Base-by-base conservation (phyloP, 2,797 vertebrate species). In the Semaprochilodus insignis region DNA sequence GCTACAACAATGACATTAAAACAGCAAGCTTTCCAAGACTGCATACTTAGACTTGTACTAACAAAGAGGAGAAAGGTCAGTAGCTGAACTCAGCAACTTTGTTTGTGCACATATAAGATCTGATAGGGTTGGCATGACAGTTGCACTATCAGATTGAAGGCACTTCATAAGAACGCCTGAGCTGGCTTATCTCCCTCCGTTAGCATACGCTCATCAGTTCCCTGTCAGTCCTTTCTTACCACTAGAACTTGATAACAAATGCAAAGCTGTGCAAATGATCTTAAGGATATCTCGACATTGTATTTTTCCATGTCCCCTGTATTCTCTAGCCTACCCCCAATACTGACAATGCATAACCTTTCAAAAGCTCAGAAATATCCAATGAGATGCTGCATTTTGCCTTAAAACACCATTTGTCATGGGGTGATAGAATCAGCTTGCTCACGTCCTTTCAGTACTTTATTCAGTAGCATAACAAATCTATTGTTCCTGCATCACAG, bases 71-170 rank as follows among this genome's bases (percentile, higher is more conserved):
- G 27, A 60, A 62, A 51, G 21, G 60, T 40, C 10, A 72, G 21
- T 71, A 77, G 55, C 74, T 71, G 67, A 74, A 62, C 55, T 80
- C 67, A 80, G 55, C 72, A 54, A 17, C 31, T 70, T n/a, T 40
- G 27, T 34, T 72, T 5, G n/a, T 74, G 57, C 34, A 57, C 13
- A 31, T 11, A 31, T 10, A 57, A 74, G 62, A 82, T 85, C 84
- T 81, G 76, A 87, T 83, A 73, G 5, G 2, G 31, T 23, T 77
- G 51, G 77, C 60, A 76, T 66, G 27, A 17, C 79, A 59, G 0
- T 62, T 17, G 1, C 57, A 66, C 62, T 81, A 85, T 85, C 83
- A 85, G 76, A 72, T 80, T 10, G 6, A 2, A 36, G 52, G 25
- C 21, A 8, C 52, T 71, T 59, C 13, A 54, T 17, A 63, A 71